phyloP scores from a whole-genome alignment of 2,888 invertebrate species.

The Brassicogethes aeneus region DNA sequence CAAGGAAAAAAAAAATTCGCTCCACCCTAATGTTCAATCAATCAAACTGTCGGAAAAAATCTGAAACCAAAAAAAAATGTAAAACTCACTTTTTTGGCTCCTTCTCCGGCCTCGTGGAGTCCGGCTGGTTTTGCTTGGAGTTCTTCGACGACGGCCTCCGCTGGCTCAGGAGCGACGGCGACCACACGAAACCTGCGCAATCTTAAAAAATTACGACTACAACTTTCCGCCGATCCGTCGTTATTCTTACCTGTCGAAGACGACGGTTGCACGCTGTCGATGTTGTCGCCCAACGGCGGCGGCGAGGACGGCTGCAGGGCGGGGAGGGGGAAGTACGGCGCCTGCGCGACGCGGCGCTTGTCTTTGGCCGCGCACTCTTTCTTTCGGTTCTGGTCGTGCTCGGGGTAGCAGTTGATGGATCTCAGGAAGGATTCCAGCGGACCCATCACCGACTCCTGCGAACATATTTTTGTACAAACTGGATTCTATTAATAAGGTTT shows the following conservation, averaged over 20 bases:
- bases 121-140: slow-evolving; percentile 19
- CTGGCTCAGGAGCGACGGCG: slow-evolving; percentile 34
- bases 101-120: slow-evolving; percentile 32
- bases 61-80: too few relatives aligned
- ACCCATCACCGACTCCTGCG: slow-evolving; percentile 32
- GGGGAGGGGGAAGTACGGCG: slow-evolving; percentile 12
- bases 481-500: neutral
- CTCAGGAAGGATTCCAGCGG: slow-evolving; percentile 36
- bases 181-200: slow-evolving; percentile 39
- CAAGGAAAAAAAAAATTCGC: too few relatives aligned
- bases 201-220: too few relatives aligned
- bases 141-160: slow-evolving; percentile 25
- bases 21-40: too few relatives aligned
- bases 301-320: slow-evolving; percentile 21
- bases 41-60: too few relatives aligned
- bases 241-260: slow-evolving; percentile 25
- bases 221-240: too few relatives aligned
- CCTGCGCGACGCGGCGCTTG: slow-evolving; percentile 11
- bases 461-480: too few relatives aligned
- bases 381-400: slow-evolving; percentile 30
- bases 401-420: slow-evolving; percentile 36
- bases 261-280: slow-evolving; percentile 23
- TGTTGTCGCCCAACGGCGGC: slow-evolving; percentile 26
- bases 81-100: too few relatives aligned
- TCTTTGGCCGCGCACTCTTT: slow-evolving; percentile 20